These are phyloP conservation scores for Caenorhabditis sp. DNA, from an alignment of 2,888 invertebrate genomes.

Conservation along the genomic window DNA sequence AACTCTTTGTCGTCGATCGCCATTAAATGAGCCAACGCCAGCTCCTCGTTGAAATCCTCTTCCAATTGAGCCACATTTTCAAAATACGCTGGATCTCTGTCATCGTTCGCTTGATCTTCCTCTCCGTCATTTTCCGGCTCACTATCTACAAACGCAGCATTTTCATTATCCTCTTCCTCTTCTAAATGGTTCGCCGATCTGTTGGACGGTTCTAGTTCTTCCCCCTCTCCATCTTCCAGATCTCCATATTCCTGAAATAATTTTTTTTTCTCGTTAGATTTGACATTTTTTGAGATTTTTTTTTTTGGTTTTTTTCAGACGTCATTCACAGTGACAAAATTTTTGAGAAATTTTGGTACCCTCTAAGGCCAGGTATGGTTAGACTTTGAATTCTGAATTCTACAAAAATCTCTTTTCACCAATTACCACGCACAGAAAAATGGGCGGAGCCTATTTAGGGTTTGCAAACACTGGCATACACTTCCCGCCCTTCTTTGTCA, in stretches of 20 bases:
- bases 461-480: no score
- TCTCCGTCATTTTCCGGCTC: slow-evolving; percentile 43
- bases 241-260: neutral
- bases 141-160: slow-evolving; percentile 39
- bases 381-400: no score
- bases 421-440: no score
- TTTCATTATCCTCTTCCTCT: slow-evolving; percentile 71
- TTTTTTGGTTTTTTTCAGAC: no score
- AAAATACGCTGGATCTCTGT: neutral
- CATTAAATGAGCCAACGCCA: slow-evolving; percentile 41
- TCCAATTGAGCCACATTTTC: neutral
- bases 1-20: slow-evolving; percentile 55
- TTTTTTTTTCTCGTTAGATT: no score
- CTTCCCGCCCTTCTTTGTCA: no score
- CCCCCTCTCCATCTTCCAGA: slow-evolving; percentile 13
- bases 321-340: no score
- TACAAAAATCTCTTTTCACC: no score
- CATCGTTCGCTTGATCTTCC: neutral
- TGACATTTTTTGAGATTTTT: no score
- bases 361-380: no score
- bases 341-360: no score
- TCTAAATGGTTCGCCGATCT: neutral
- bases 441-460: no score
- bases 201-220: slow-evolving; percentile 6
- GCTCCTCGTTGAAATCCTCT: slow-evolving; percentile 44